phyloP scores from a whole-genome alignment of 2,888 invertebrate genomes.

The Epiperipatus broadwayi region DNA sequence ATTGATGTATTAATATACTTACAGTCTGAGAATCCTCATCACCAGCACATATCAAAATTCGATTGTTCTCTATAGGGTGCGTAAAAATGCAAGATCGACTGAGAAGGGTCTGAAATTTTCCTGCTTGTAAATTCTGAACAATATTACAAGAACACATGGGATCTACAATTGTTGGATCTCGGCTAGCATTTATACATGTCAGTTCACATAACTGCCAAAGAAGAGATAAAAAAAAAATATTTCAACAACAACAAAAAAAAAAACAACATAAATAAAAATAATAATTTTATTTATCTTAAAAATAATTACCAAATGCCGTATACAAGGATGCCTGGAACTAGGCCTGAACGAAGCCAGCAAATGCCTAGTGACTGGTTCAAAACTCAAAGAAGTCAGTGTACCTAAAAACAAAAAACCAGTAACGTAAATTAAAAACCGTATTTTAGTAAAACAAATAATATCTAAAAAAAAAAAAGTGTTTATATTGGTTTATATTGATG shows the following conservation, averaged over 20 bases:
- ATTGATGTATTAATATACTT: too few relatives aligned
- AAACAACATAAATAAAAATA: not conserved
- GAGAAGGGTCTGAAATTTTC: slow-evolving; percentile 44
- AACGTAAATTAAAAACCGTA: too few relatives aligned
- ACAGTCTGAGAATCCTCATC: slow-evolving; percentile 41
- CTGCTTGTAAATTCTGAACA: slow-evolving; percentile 38
- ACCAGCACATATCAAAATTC: slow-evolving; percentile 48
- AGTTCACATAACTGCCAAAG: slow-evolving; percentile 25
- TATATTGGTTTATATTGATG: too few relatives aligned
- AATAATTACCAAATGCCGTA: slow-evolving; percentile 23
- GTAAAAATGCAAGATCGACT: slow-evolving; percentile 42
- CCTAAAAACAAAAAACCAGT: too few relatives aligned
- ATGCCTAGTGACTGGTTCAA: slow-evolving; percentile 43
- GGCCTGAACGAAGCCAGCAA: slow-evolving; percentile 51
- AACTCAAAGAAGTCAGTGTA: slow-evolving; percentile 51
- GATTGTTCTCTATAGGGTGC: slow-evolving; percentile 33
- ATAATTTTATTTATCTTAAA: slow-evolving; percentile 9
- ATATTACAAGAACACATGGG: slow-evolving; percentile 18
- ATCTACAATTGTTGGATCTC: too few relatives aligned
- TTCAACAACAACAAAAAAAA: slow-evolving; percentile 21
- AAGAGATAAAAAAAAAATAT: slow-evolving; percentile 18
- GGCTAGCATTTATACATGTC: slow-evolving; percentile 15
- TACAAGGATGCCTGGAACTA: slow-evolving; percentile 34
- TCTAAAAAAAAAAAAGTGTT: too few relatives aligned
- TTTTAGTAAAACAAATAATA: too few relatives aligned